Percentiles rank a stretch among this genome's conserved stretches.
Evolutionary conservation across 2,888 invertebrate species (phyloP).

Genomic region (Aproaerema taeniolella): DNA sequence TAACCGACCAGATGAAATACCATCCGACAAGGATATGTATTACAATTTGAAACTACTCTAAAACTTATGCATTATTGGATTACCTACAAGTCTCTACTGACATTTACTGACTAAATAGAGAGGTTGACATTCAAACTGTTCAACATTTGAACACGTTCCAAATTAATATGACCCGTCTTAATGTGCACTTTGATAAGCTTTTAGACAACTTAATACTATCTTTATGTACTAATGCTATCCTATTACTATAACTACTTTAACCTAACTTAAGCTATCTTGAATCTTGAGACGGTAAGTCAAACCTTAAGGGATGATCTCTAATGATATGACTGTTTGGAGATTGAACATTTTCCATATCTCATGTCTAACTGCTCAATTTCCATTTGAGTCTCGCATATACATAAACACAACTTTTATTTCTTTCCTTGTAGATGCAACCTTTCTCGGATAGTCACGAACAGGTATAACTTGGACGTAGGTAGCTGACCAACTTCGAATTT

Average conservation of each 20-base stretch:
- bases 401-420: slow-evolving; percentile 50
- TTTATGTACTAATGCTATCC: no score
- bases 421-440: slow-evolving; percentile 75
- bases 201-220: no score
- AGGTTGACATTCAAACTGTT: no score
- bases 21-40: no score
- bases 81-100: no score
- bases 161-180: neutral
- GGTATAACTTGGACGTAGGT: slow-evolving; percentile 63
- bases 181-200: neutral
- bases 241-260: no score
- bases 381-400: slow-evolving; percentile 26
- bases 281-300: no score
- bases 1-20: neutral
- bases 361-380: slow-evolving; percentile 12
- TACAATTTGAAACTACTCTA: slow-evolving; percentile 3
- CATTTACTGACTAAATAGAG: no score
- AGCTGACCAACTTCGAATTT: slow-evolving; percentile 36
- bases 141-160: neutral
- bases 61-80: no score
- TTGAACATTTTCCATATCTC: neutral
- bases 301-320: no score
- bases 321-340: no score
- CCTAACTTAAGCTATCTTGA: no score
- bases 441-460: slow-evolving; percentile 76